Evolutionary conservation across 2,888 invertebrate species (phyloP), one percentile per base, ranked within the genome.

Genomic region (Linnaemya tessellans): DNA sequence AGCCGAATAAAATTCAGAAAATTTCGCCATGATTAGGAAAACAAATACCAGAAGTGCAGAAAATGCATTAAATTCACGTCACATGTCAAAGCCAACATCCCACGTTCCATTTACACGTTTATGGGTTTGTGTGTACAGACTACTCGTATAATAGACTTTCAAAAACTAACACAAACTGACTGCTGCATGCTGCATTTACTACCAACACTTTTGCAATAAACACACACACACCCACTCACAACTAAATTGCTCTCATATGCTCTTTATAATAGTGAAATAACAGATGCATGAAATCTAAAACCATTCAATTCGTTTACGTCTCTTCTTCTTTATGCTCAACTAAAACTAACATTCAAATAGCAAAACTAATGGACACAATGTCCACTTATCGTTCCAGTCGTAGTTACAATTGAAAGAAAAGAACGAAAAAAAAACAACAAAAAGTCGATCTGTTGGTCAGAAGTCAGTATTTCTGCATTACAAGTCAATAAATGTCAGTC

Each of bases 41-140:
- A 77, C 62, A 68, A 54, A 43, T 11, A 75, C 0, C 30, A 38
- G 22, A n/a, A 51, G 18, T 11, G 38, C 3, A 25, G 22, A 67
- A 46, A 58, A 60, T 73, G 58, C 77, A 77, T 77, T 80, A 80
- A 67, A 80, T 62, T 75, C 80, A 73, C 62, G 68, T 84, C 84
- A 78, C 49, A 74, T 84, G 80, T 81, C 80, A 81, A 56, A 71
- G 62, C 22, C 68, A 56, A 78, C 46, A 80, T 49, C 71, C 54
- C 54, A 77, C 73, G 56, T 78, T 80, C 68, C 78, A 58, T 70
- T 78, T 81, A 68, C 68, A 62, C 5, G 9, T 20, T 5, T 15
- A n/a, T n/a, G 30, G 3, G 30, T 30, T 30, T 30, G 30, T 30
- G 30, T 41, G 22, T 20, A 9, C 9, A 11, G 5, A 18, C n/a